phyloP scores from a whole-genome alignment of 1,140 invertebrate genomes.

The Sinonovacula constricta region DNA sequence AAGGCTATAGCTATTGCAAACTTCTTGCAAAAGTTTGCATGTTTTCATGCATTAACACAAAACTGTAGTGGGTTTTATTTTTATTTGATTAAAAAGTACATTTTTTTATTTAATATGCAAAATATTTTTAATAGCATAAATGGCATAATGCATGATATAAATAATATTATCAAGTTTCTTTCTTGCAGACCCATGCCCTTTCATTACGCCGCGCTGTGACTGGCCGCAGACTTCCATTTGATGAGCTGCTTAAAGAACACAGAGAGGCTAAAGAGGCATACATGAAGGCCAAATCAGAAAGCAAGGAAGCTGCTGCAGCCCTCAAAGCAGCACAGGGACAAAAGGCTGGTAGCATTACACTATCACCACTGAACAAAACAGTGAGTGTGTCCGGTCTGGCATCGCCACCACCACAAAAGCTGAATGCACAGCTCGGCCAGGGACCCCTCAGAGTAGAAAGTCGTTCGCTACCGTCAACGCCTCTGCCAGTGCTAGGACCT shows the following conservation, averaged over 20 bases:
- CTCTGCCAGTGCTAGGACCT: conserved; percentile 6
- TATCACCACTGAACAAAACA: conserved; percentile 27
- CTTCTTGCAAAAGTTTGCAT: too few species aligned
- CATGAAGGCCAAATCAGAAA: conserved; percentile 69
- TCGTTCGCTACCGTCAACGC: conserved; percentile 10
- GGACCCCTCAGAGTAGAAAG: conserved; percentile 28
- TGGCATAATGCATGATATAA: too few species aligned
- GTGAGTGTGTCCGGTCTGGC: conserved; percentile 7
- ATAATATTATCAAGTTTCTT: too few species aligned
- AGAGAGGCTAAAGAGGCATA: conserved; percentile 81
- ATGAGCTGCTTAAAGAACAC: conserved; percentile 88
- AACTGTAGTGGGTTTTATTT: too few species aligned
- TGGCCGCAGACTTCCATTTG: conserved; percentile 88
- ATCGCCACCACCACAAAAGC: conserved; percentile 20
- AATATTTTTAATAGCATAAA: too few species aligned
- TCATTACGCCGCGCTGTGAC: conserved; percentile 86
- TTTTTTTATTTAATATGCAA: too few species aligned
- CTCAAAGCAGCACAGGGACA: conserved; percentile 17
- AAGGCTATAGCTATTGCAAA: too few species aligned
- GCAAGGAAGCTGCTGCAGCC: conserved; percentile 57
- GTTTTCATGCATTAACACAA: too few species aligned
- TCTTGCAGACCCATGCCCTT: conserved; percentile 86
- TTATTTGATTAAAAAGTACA: too few species aligned
- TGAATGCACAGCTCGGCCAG: conserved; percentile 27
- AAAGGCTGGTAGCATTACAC: conserved; percentile 16